These are phyloP conservation scores for Macheiramphus alcinus DNA, from an alignment of 2,113 vertebrate species.

Conservation along the genomic window DNA sequence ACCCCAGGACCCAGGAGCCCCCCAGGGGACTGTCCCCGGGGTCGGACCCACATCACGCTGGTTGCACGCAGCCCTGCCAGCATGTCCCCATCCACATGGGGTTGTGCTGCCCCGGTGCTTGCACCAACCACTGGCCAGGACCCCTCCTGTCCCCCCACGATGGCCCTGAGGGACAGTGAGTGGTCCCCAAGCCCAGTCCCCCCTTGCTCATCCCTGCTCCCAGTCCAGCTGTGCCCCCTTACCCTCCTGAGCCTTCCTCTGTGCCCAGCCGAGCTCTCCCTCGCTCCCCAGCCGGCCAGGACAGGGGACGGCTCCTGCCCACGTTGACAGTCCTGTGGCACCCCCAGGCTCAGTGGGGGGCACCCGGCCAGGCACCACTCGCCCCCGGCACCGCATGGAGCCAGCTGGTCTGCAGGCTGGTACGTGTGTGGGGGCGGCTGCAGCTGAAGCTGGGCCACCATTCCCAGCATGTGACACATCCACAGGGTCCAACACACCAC, in stretches of 20 bases:
- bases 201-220: not conserved
- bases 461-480: not conserved
- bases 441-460: not conserved
- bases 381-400: not conserved
- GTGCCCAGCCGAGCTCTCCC: not conserved
- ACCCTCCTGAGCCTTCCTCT: not conserved
- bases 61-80: not conserved
- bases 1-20: too few relatives aligned
- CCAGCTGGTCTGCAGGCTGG: not conserved
- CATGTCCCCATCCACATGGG: accelerated
- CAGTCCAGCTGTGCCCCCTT: not conserved
- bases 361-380: not conserved
- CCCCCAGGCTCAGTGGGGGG: not conserved
- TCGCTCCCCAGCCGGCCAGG: accelerated
- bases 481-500: not conserved
- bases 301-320: not conserved
- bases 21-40: too few relatives aligned
- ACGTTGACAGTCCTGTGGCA: accelerated
- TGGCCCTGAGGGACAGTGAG: not conserved
- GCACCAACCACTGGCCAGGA: not conserved
- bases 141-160: not conserved
- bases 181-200: not conserved
- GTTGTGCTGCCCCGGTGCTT: not conserved
- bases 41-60: accelerated
- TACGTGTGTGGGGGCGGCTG: not conserved